Conservation (phyloP, 2,797 vertebrate species). For the Hephaestus fuliginosus region DNA sequence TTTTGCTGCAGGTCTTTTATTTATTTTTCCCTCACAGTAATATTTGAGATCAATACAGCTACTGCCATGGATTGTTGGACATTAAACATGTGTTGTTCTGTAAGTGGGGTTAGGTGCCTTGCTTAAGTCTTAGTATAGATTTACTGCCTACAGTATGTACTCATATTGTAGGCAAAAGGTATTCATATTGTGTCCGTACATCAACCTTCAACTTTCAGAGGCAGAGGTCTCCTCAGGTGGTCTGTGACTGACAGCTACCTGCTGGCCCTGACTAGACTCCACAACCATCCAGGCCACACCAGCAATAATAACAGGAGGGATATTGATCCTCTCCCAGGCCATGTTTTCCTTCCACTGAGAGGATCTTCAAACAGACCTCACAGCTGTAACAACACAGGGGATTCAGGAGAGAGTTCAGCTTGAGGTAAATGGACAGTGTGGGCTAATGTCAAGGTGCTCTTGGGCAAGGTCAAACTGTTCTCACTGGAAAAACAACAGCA, state of each 20-base stretch:
- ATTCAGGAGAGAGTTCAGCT: constrained; percentile 43
- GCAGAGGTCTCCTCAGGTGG: constrained; percentile 47
- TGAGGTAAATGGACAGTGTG: constrained; percentile 34
- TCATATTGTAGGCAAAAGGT: background rate
- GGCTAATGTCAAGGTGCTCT: constrained; percentile 21
- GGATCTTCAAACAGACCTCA: constrained; percentile 63
- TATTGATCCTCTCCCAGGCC: constrained; percentile 63
- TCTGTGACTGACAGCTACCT: constrained; percentile 65
- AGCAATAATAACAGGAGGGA: constrained; percentile 64
- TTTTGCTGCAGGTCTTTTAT: too few relatives aligned
- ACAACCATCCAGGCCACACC: constrained; percentile 43
- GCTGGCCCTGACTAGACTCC: constrained; percentile 57
- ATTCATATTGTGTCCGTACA: background rate
- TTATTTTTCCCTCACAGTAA: background rate
- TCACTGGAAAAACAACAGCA: background rate
- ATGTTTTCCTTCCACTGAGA: constrained; percentile 67
- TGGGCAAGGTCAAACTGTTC: background rate
- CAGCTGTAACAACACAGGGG: constrained; percentile 76
- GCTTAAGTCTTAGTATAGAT: background rate
- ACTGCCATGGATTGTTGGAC: background rate
- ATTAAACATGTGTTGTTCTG: too few relatives aligned
- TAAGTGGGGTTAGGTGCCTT: background rate
- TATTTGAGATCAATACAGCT: background rate
- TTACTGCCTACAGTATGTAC: too few relatives aligned
- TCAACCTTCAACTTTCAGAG: background rate